These are phyloP conservation scores for Scaptomyza pallida DNA, from an alignment of 1,140 invertebrate species.

Conservation along the genomic window DNA sequence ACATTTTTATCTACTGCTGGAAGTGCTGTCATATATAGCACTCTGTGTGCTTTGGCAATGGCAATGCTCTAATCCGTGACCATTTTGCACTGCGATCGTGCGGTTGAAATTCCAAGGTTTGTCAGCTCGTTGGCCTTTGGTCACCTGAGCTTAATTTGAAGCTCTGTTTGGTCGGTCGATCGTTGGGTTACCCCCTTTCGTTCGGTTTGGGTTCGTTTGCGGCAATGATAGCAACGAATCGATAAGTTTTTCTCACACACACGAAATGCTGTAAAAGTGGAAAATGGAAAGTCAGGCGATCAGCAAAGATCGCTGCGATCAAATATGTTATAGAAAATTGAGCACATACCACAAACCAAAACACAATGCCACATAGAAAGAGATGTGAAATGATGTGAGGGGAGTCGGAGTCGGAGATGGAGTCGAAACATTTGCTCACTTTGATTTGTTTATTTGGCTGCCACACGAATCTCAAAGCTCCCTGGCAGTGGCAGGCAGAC, in stretches of 20 bases:
- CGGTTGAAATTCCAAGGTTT: conserved; percentile 67
- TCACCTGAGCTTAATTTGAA: conserved; percentile 77
- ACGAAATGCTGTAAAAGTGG: conserved; percentile 58
- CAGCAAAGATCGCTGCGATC: conserved; percentile 73
- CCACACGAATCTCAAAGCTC: conserved; percentile 69
- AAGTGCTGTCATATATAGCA: conserved; percentile 40
- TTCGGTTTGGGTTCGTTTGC: conserved; percentile 31
- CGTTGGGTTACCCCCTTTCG: background rate
- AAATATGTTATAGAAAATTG: conserved; percentile 82
- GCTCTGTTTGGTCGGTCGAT: conserved; percentile 8
- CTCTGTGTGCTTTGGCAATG: background rate
- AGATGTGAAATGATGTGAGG: background rate
- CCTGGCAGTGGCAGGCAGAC: conserved; percentile 57
- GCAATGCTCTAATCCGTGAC: conserved; percentile 33
- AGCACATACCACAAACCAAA: conserved; percentile 68
- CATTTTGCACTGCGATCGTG: conserved; percentile 51
- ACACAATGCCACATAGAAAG: conserved; percentile 41
- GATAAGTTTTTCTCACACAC: conserved; percentile 80
- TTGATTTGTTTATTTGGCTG: conserved; percentile 80
- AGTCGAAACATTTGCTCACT: conserved; percentile 67
- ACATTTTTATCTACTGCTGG: conserved; percentile 57
- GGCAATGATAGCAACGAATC: conserved; percentile 65
- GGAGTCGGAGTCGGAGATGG: background rate
- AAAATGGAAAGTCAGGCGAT: conserved; percentile 80
- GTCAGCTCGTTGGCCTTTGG: conserved; percentile 81